A percentile compares a stretch with the other conserved stretches of the same genome.
Conservation (phyloP, 2,888 invertebrate species). For the Microplitis deprimator region DNA sequence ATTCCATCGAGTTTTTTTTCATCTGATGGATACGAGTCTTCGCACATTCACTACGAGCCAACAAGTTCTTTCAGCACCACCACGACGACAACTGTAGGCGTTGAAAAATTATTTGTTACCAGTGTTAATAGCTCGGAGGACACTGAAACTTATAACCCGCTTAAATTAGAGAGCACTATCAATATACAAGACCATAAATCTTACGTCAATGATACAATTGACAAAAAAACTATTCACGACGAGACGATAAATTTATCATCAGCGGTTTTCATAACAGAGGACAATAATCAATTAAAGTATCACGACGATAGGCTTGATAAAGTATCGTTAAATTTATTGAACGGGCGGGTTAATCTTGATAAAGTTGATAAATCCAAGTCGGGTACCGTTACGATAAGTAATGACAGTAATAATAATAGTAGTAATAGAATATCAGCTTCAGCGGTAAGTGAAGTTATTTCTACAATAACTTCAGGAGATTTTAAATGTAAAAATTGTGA, state of each 20-base stretch:
- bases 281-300: constrained; percentile 1
- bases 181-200: constrained; percentile 35
- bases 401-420: background rate
- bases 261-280: background rate
- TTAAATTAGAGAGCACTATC: background rate
- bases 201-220: background rate
- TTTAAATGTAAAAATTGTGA: constrained; percentile 67
- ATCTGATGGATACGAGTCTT: constrained; percentile 4
- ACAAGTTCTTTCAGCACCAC: constrained; percentile 10
- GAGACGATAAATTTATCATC: background rate
- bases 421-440: background rate
- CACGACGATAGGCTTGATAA: background rate
- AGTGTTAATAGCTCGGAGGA: background rate
- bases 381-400: background rate
- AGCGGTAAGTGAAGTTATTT: background rate
- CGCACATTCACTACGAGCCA: constrained; percentile 4
- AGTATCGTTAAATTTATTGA: background rate
- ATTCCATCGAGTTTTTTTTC: constrained; percentile 2
- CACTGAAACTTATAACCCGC: constrained; percentile 8
- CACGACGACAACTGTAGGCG: constrained; percentile 23
- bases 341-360: background rate
- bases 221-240: background rate
- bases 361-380: background rate
- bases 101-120: constrained; percentile 1
- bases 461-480: background rate